A percentile compares a stretch with the other conserved stretches of the same genome.
Conservation (phyloP, 2,888 invertebrate species). For the Griposia aprilina region DNA sequence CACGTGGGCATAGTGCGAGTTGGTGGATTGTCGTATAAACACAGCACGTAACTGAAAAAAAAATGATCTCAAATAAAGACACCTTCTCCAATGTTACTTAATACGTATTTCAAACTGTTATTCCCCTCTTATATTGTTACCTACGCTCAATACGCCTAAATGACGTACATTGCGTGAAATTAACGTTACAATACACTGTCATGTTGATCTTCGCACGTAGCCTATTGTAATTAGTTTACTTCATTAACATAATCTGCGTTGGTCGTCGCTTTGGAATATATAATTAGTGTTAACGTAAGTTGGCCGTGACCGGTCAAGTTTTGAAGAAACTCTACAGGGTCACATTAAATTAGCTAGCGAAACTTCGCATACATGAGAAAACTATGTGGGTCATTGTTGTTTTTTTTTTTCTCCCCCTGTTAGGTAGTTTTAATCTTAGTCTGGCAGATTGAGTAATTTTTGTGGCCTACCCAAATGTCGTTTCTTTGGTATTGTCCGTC, state of each 20-base stretch:
- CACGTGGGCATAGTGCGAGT: neutral
- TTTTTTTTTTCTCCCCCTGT: too few species aligned
- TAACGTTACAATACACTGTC: conserved; percentile 25
- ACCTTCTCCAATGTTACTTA: neutral
- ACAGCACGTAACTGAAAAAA: neutral
- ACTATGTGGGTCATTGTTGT: too few species aligned
- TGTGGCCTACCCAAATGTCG: too few species aligned
- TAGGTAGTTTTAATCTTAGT: too few species aligned
- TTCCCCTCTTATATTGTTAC: neutral
- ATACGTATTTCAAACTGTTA: too few species aligned
- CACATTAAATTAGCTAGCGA: too few species aligned
- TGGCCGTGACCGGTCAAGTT: conserved; percentile 4
- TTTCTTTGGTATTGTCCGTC: too few species aligned
- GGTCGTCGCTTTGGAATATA: conserved; percentile 13
- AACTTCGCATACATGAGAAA: too few species aligned
- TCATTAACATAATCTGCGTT: conserved; percentile 7
- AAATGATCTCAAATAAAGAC: neutral
- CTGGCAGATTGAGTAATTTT: too few species aligned
- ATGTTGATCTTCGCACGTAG: conserved; percentile 13
- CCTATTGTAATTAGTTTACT: conserved; percentile 28
- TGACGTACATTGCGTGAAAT: conserved; percentile 34
- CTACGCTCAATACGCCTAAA: neutral
- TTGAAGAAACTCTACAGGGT: neutral
- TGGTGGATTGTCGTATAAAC: neutral
- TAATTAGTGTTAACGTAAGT: conserved; percentile 3